These are phyloP conservation scores for Phthorimaea operculella DNA, from an alignment of 1,140 invertebrate genomes.

Conservation along the genomic window DNA sequence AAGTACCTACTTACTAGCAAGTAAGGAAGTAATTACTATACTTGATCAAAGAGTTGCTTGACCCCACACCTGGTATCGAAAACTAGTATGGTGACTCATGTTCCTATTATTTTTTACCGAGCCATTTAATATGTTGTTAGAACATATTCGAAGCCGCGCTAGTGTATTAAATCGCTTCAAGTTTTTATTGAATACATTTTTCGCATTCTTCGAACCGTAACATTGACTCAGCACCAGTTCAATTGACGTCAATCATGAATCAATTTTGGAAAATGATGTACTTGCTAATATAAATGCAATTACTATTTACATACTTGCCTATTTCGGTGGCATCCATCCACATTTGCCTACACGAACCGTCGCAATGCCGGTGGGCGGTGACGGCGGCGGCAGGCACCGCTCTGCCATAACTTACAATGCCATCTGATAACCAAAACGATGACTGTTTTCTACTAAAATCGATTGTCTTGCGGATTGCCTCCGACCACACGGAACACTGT, in stretches of 20 bases:
- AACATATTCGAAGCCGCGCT: not conserved
- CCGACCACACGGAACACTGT: slow-evolving; percentile 3
- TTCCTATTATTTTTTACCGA: not conserved
- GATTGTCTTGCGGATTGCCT: slow-evolving; percentile 14
- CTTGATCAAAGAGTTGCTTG: slow-evolving; percentile 20
- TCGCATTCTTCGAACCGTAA: too few relatives aligned
- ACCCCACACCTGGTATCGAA: slow-evolving; percentile 12
- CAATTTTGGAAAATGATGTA: slow-evolving; percentile 6
- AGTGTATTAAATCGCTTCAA: too few relatives aligned
- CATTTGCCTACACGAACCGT: slow-evolving; percentile 26
- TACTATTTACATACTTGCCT: not conserved
- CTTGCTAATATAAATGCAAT: slow-evolving; percentile 9
- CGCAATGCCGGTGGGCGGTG: slow-evolving; percentile 27
- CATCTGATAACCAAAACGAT: slow-evolving; percentile 30
- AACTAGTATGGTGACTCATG: not conserved
- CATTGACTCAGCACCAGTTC: not conserved
- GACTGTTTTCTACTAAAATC: slow-evolving; percentile 26
- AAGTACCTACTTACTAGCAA: slow-evolving; percentile 5
- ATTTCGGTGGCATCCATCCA: not conserved
- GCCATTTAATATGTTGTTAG: not conserved
- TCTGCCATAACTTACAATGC: slow-evolving; percentile 28
- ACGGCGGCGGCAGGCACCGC: slow-evolving; percentile 35
- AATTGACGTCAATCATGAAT: not conserved
- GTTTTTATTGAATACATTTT: too few relatives aligned
- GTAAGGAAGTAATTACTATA: slow-evolving; percentile 29